A percentile compares a stretch with the other conserved stretches of the same genome.
Evolutionary conservation across 1,140 invertebrate species (phyloP).

Genomic region (Pogonognathellus flavescens): DNA sequence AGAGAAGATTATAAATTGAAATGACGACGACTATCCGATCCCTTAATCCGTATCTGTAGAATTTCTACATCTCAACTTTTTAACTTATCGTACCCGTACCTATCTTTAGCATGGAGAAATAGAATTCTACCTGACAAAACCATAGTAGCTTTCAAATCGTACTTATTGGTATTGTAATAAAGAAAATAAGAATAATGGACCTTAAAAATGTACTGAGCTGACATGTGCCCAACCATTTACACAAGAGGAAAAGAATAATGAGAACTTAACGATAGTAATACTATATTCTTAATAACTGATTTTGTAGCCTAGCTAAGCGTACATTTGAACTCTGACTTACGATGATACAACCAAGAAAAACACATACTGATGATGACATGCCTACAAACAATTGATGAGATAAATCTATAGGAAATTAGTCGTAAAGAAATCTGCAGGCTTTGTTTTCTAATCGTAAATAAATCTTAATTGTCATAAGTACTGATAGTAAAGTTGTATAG

Average conservation of each 20-base stretch:
- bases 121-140: slow-evolving; percentile 31
- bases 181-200: slow-evolving; percentile 44
- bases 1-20: slow-evolving; percentile 1
- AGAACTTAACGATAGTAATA: slow-evolving; percentile 20
- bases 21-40: background rate
- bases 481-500: no score
- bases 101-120: slow-evolving; percentile 20
- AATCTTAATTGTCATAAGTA: no score
- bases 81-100: slow-evolving; percentile 43
- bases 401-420: no score
- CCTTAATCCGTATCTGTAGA: slow-evolving; percentile 14
- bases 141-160: slow-evolving; percentile 15
- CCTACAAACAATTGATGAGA: no score
- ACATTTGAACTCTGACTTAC: no score
- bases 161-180: slow-evolving; percentile 30
- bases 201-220: slow-evolving; percentile 50
- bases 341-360: no score
- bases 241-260: slow-evolving; percentile 17
- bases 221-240: slow-evolving; percentile 45
- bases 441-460: no score
- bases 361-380: no score
- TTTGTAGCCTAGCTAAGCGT: background rate
- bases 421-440: no score
- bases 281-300: slow-evolving; percentile 33
- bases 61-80: background rate